Evolutionary conservation across 2,888 invertebrate genomes (phyloP).

Genomic region (Drosophila maculinotata): DNA sequence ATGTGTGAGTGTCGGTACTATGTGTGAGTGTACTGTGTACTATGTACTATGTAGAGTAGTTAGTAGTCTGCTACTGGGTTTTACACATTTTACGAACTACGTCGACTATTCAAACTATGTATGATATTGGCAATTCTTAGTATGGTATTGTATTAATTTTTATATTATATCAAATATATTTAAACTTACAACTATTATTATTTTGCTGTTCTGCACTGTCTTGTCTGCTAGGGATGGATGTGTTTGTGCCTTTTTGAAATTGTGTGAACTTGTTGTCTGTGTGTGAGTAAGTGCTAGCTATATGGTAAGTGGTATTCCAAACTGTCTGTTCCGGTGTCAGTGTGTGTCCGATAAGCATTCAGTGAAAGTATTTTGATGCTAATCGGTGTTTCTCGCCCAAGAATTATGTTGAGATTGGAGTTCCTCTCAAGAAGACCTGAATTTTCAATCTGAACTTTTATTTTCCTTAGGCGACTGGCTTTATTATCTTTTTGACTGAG

Average conservation of each 20-base stretch:
- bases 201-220: background rate
- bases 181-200: slow-evolving; percentile 16
- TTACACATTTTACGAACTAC: slow-evolving; percentile 8
- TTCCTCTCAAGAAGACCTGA: background rate
- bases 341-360: slow-evolving; percentile 82
- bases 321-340: slow-evolving; percentile 86
- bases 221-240: slow-evolving; percentile 5
- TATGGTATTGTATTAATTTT: slow-evolving; percentile 3
- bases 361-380: slow-evolving; percentile 82
- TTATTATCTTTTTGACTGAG: background rate
- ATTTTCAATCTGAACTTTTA: too few relatives aligned
- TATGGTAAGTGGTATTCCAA: slow-evolving; percentile 85
- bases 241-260: slow-evolving; percentile 8
- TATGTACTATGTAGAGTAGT: background rate
- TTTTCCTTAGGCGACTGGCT: too few relatives aligned
- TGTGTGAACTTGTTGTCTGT: background rate
- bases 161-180: slow-evolving; percentile 2
- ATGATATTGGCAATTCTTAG: background rate
- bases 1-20: too few relatives aligned
- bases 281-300: slow-evolving; percentile 79
- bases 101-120: slow-evolving; percentile 15
- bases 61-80: slow-evolving; percentile 6
- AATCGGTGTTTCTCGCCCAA: slow-evolving; percentile 19
- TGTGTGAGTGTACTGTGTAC: too few relatives aligned
- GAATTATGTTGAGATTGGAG: background rate